Percentiles rank a stretch among this genome's conserved stretches.
phyloP scores from a whole-genome alignment of 2,888 invertebrate species.

The Pheosia tremula region DNA sequence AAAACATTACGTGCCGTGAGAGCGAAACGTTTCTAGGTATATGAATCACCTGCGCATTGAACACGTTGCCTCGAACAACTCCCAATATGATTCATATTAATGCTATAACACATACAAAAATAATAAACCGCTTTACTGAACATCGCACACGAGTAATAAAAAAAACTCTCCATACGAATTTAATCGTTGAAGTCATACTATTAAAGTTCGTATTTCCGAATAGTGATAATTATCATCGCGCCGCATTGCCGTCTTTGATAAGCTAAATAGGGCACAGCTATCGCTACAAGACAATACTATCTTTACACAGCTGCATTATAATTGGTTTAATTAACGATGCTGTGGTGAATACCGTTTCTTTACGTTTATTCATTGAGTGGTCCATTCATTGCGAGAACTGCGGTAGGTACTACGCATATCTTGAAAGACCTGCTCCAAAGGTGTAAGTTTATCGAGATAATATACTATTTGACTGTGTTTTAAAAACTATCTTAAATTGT shows the following conservation, averaged over 20 bases:
- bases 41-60: neutral
- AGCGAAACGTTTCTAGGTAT: neutral
- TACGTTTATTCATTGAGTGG: neutral
- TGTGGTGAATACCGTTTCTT: slow-evolving; percentile 1
- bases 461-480: too few relatives aligned
- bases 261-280: slow-evolving; percentile 48
- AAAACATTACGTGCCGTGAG: neutral
- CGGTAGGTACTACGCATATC: slow-evolving; percentile 1
- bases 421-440: neutral
- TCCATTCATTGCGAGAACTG: neutral
- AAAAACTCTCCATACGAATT: neutral
- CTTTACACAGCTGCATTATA: slow-evolving; percentile 38
- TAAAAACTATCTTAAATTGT: too few relatives aligned
- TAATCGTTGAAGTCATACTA: neutral
- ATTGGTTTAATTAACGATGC: slow-evolving; percentile 1
- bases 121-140: neutral
- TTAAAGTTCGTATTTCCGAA: neutral
- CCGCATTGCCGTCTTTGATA: slow-evolving; percentile 36
- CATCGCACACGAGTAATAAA: neutral
- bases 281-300: slow-evolving; percentile 43
- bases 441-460: too few relatives aligned
- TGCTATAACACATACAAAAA: neutral
- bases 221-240: slow-evolving; percentile 6
- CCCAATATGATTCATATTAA: neutral
- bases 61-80: neutral